phyloP scores from a whole-genome alignment of 2,113 vertebrate species.

The Pteronura brasiliensis region DNA sequence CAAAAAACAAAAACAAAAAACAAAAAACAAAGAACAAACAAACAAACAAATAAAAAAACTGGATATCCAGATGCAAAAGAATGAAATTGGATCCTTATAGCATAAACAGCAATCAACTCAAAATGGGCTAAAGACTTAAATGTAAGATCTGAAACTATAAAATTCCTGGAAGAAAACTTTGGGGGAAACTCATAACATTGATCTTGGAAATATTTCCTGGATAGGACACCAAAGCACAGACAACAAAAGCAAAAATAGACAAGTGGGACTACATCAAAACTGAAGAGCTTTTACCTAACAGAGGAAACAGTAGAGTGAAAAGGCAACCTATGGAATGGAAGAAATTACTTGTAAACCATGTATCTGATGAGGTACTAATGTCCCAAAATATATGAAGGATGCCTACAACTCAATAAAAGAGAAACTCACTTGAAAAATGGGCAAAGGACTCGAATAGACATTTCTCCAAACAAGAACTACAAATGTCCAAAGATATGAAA shows the following conservation, averaged over 20 bases:
- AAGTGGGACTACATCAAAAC: neutral
- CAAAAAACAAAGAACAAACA: too few relatives aligned
- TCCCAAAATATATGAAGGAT: neutral
- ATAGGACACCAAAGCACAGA: neutral
- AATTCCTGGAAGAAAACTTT: neutral
- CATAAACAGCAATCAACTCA: neutral
- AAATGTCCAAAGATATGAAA: neutral
- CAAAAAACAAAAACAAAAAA: neutral
- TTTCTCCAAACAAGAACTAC: neutral
- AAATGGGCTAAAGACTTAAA: neutral
- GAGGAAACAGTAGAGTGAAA: neutral
- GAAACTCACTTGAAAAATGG: neutral
- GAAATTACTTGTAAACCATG: neutral
- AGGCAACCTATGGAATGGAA: neutral
- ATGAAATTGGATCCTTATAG: neutral
- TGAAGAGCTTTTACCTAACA: neutral
- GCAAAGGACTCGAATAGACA: neutral
- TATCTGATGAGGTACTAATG: neutral
- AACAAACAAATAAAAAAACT: too few relatives aligned
- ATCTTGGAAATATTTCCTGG: neutral
- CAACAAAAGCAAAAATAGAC: neutral
- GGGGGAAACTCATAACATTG: neutral
- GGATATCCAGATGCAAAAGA: neutral
- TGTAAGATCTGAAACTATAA: neutral
- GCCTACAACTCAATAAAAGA: neutral